These are phyloP conservation scores for Rousettus leschenaultii DNA, from an alignment of 2,113 vertebrate species.

Conservation along the genomic window DNA sequence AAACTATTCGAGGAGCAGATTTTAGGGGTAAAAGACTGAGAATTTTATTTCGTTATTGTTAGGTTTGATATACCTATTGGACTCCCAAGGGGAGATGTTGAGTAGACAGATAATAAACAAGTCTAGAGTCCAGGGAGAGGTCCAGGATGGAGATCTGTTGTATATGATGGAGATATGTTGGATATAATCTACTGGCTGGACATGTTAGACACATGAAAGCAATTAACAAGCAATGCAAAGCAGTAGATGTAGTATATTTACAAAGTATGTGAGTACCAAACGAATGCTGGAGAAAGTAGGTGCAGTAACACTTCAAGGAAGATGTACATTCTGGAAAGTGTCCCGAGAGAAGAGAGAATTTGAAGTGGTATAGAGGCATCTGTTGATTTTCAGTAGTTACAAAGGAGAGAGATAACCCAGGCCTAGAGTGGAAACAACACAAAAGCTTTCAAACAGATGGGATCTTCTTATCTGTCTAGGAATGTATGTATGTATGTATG, in stretches of 20 bases:
- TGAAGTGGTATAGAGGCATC: not conserved
- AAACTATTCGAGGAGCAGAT: not conserved
- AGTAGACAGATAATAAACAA: not conserved
- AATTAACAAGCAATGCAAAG: not conserved
- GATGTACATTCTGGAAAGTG: not conserved
- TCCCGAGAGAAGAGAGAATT: not conserved
- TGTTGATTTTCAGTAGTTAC: not conserved
- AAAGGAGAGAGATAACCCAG: not conserved
- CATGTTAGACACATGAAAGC: not conserved
- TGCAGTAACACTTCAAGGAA: not conserved
- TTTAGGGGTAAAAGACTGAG: not conserved
- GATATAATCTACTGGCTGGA: not conserved
- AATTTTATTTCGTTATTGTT: not conserved
- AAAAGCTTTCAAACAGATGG: not conserved
- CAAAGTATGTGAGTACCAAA: not conserved
- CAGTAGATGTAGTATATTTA: not conserved
- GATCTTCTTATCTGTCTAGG: not conserved
- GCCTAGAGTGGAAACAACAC: not conserved
- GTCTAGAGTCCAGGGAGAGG: not conserved
- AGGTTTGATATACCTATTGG: not conserved
- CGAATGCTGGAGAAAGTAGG: not conserved
- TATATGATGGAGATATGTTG: not conserved
- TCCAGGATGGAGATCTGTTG: not conserved
- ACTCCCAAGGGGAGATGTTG: not conserved
- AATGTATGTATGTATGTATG: not conserved